Percentiles rank a stretch among this genome's conserved stretches.
Conservation (phyloP, 2,888 invertebrate species). For the Resseliella maxima region DNA sequence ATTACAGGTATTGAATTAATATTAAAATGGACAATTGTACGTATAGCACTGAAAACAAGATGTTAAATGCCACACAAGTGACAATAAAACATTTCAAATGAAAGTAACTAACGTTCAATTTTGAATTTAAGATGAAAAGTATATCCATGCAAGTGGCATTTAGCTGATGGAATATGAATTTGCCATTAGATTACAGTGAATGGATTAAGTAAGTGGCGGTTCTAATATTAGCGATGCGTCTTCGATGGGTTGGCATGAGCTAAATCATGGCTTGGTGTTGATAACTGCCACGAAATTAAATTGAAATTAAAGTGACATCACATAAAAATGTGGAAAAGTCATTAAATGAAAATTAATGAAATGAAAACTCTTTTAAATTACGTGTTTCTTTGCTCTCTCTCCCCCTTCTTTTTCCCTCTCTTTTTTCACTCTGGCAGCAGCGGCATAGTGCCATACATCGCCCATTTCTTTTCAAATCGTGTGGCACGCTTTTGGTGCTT, state of each 20-base stretch:
- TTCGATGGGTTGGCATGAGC: neutral
- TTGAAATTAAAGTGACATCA: constrained; percentile 42
- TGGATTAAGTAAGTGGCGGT: neutral
- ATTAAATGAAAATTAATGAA: constrained; percentile 35
- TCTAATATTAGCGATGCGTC: neutral
- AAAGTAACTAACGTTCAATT: neutral
- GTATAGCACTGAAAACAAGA: neutral
- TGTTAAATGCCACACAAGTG: neutral
- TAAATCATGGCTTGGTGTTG: neutral
- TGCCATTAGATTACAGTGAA: constrained; percentile 35
- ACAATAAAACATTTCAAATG: neutral
- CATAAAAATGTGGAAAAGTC: constrained; percentile 48
- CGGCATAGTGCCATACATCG: too few species aligned
- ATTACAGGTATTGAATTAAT: constrained; percentile 38
- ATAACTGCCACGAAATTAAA: constrained; percentile 22
- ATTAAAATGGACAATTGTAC: neutral
- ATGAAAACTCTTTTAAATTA: constrained; percentile 48
- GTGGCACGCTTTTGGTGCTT: neutral
- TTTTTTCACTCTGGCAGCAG: neutral
- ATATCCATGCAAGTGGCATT: neutral
- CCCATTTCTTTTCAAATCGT: too few species aligned
- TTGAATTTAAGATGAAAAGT: neutral
- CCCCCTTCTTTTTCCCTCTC: neutral
- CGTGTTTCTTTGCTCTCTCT: neutral
- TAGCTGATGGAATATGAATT: neutral